These are phyloP conservation scores for Eumacrocentrus americanus DNA, from an alignment of 2,888 invertebrate genomes.

Conservation along the genomic window DNA sequence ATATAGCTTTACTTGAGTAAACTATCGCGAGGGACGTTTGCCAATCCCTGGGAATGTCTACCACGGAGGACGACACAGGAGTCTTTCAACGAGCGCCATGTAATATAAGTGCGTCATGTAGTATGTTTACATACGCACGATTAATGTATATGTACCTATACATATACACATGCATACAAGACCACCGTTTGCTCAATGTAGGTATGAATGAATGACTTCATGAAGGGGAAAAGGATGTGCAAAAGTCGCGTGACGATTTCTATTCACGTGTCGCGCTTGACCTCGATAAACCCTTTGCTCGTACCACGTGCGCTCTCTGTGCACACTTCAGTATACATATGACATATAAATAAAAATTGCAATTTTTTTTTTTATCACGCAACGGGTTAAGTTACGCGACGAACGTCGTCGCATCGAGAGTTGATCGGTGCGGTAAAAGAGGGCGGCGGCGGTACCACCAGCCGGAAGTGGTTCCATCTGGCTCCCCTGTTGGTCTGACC, in stretches of 20 bases:
- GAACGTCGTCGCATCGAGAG: too few relatives aligned
- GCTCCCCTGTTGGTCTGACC: constrained; percentile 60
- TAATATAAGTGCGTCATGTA: too few relatives aligned
- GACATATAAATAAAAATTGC: too few relatives aligned
- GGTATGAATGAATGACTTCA: constrained; percentile 44
- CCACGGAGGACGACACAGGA: constrained; percentile 23
- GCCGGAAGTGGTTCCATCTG: constrained; percentile 62
- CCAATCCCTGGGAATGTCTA: constrained; percentile 8
- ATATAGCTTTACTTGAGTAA: background rate
- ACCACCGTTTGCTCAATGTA: too few relatives aligned
- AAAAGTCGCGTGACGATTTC: constrained; percentile 47
- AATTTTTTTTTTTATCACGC: background rate
- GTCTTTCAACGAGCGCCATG: too few relatives aligned
- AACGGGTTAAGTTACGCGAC: background rate
- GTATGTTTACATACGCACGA: too few relatives aligned
- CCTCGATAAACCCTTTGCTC: constrained; percentile 32
- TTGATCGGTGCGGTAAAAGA: constrained; percentile 28
- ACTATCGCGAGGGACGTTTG: constrained; percentile 5
- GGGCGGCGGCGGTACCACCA: constrained; percentile 35
- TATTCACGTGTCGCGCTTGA: constrained; percentile 36
- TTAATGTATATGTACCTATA: too few relatives aligned
- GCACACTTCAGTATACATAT: too few relatives aligned
- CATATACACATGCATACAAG: too few relatives aligned
- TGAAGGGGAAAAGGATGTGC: constrained; percentile 30
- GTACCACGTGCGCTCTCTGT: background rate